These are phyloP conservation scores for Petrophora chlorosata DNA, from an alignment of 2,888 invertebrate genomes.

Conservation along the genomic window DNA sequence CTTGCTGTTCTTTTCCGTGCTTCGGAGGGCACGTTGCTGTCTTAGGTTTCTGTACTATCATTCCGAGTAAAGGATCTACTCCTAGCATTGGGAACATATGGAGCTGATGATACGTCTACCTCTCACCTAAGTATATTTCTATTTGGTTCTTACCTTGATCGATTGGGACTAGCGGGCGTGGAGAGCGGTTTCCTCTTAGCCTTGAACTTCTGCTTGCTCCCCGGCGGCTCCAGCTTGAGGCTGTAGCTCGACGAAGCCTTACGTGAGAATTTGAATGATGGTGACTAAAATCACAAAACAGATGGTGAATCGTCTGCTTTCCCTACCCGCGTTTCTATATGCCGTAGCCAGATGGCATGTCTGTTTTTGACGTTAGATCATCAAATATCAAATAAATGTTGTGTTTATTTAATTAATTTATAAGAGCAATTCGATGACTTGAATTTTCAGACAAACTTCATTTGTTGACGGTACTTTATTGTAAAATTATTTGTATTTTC, in stretches of 20 bases:
- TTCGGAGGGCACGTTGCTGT: too few relatives aligned
- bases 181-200: constrained; percentile 95
- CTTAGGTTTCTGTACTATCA: too few relatives aligned
- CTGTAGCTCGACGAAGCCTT: constrained; percentile 99
- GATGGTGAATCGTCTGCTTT: constrained; percentile 29
- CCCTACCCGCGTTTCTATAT: constrained; percentile 1
- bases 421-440: too few relatives aligned
- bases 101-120: too few relatives aligned
- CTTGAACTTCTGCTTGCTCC: constrained; percentile 93
- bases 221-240: constrained; percentile 95
- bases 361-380: background rate
- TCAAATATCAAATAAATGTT: background rate
- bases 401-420: too few relatives aligned
- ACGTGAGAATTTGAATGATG: constrained; percentile 98
- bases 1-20: too few relatives aligned
- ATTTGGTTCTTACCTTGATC: constrained; percentile 83
- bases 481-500: background rate
- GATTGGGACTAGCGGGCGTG: constrained; percentile 96
- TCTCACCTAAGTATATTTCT: too few relatives aligned
- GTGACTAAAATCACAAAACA: constrained; percentile 89
- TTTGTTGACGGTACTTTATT: background rate
- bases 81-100: too few relatives aligned
- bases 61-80: too few relatives aligned
- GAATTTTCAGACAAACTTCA: too few relatives aligned
- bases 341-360: constrained; percentile 6